Evolutionary conservation across 2,797 vertebrate species (phyloP), one percentile per base, ranked within the genome.

Genomic region (Coreius guichenoti): DNA sequence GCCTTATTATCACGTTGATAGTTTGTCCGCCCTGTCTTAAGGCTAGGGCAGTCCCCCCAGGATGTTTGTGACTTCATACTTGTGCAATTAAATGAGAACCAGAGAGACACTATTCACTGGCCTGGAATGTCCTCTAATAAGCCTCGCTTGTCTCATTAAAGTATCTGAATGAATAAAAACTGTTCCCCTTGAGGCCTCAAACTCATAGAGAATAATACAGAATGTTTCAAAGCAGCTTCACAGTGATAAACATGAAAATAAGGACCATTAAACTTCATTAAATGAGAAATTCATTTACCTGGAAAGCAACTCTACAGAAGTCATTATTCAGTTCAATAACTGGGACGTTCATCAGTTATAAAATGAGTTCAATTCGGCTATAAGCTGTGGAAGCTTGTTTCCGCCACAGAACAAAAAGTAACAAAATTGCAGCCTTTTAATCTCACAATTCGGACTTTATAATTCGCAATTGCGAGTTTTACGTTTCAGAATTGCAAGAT

Each of bases 101-200:
- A 58, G n/a, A 69, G 47, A 65, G 2, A 29, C 9, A 67, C 29
- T 75, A 4, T 76, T 63, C 36, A 72, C 7, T 81, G 56, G 8
- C 67, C 13, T 73, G 75, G 47, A 82, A 43, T 63, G 8, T 43
- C 39, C 36, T 39, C 54, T 81, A 81, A 86, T 49, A 61, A 82
- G 39, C 68, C 61, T 47, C 29, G 9, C 51, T 58, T 70, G 39
- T 80, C 11, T 70, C 19, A 58, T 58, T 74, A 7, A 69, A 65
- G 45, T 23, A 58, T 51, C 67, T 21, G 58, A 77, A 68, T 86
- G 75, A 88, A 72, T 76, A 39, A 63, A 31, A 74, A 82, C 47
- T 11, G 36, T 36, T 80, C 84, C 65, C 79, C 23, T 68, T 39
- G 13, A 23, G 67, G 43, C 63, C 39, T 81, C 26, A 39, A 31